Percentiles rank a stretch among this genome's conserved stretches.
These are phyloP conservation scores for Schlechtendalia chinensis DNA, from an alignment of 1,140 invertebrate genomes.

Conservation along the genomic window DNA sequence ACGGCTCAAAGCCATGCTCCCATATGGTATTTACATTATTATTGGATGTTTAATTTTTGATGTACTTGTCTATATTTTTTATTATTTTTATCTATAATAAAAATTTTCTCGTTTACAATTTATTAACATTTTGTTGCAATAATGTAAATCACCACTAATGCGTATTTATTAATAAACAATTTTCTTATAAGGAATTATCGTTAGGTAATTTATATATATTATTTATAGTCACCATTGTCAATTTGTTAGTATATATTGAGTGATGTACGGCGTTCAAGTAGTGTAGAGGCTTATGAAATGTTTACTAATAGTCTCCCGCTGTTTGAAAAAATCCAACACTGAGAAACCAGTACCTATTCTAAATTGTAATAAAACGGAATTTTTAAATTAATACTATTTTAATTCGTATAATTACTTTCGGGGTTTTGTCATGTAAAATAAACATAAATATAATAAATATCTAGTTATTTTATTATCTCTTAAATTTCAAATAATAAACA, in stretches of 20 bases:
- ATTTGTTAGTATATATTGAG: not conserved
- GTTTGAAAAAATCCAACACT: not conserved
- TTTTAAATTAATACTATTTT: not conserved
- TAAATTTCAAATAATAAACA: not conserved
- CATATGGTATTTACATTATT: too few species aligned
- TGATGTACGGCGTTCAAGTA: not conserved
- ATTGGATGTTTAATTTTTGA: too few species aligned
- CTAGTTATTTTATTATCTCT: not conserved
- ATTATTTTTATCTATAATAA: too few species aligned
- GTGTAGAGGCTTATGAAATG: too few species aligned
- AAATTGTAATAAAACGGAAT: not conserved
- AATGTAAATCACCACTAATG: too few species aligned
- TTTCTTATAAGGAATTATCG: not conserved
- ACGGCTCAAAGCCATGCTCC: too few species aligned
- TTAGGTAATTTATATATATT: conserved; percentile 5
- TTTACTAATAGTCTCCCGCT: not conserved
- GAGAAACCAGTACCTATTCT: not conserved
- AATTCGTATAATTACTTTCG: too few species aligned
- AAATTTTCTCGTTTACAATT: too few species aligned
- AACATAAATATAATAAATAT: too few species aligned
- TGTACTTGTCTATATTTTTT: too few species aligned
- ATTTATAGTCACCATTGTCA: not conserved
- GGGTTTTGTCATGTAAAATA: too few species aligned
- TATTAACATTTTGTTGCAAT: too few species aligned
- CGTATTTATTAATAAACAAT: not conserved